Evolutionary conservation across 2,888 invertebrate genomes (phyloP), one percentile per base, ranked within the genome.

Genomic region (Acleris emargana): DNA sequence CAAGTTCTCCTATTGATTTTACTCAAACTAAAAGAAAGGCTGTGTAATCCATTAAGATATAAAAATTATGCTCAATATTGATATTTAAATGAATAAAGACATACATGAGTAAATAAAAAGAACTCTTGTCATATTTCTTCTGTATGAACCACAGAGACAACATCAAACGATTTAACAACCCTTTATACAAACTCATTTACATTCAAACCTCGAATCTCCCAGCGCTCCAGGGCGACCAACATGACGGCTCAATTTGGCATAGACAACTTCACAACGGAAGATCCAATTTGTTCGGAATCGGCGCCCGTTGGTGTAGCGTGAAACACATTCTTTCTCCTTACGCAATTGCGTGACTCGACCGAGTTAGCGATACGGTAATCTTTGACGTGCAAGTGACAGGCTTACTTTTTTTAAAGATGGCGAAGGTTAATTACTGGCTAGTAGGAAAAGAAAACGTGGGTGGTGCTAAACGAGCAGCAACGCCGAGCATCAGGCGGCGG

Each of bases 301-400:
- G 68, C 68, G 71, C 70, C 62, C 68, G 72, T 61, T 71, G 68
- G 60, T 67, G 57, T 64, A 64, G 73, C 72, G 75, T 76, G 72
- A 75, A 78, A 58, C 67, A 62, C 64, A 67, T 77, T 74, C 74
- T 76, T 75, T 76, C 69, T 57, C 53, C 67, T 80, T 81, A 75
- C 74, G 73, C 72, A 80, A 80, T 62, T 53, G 52, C 67, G 68
- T 67, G 75, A 73, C 73, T 72, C 71, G 57, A 62, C 59, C 68
- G 59, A 71, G 25, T 60, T 43, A 25, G 18, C 25, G 49, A 49
- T 22, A 45, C 25, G 11, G 22, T 32, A 38, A 20, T 20, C 57
- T n/a, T 58, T 42, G 54, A 59, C 49, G 55, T 32, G 54, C 54
- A 64, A 64, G 64, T 64, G 64, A 64, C 64, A 64, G 50, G 49